Evolutionary conservation across 35 echinoderm and acorn worm genomes (phyloP), one percentile per base, ranked within the genome.

Genomic region (Heliocidaris erythrogramma): DNA sequence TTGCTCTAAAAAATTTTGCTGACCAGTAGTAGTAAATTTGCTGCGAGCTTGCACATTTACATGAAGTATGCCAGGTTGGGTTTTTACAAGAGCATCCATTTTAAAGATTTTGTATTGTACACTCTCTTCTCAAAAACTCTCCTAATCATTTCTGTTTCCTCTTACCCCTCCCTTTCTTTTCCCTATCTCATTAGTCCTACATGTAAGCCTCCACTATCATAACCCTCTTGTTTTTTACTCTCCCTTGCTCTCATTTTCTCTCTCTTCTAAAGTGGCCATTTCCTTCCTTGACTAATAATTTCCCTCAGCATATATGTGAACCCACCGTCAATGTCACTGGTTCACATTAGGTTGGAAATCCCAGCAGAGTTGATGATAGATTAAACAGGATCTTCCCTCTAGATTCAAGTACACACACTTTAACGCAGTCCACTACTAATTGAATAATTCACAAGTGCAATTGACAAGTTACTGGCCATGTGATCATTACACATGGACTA

Each of bases 361-460:
- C 87, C 87, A 89, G 13, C 16, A 18, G 87, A 89, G 87, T 89
- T 89, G 87, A 18, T 89, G 87, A 89, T 89, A 89, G 87, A 89
- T 89, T 89, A 89, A 89, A 89, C 87, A 89, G 87, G 87, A 89
- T 89, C 31, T 89, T 32, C 87, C 31, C 87, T 42, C 14, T 4
- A 84, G 14, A 18, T 84, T 84, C 69, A 84, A 84, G 12, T 35
- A 89, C 47, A 48, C 86, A 88, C 87, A 32, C 87, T 78, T n/a
- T 69, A 69, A 69, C 13, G 47, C 31, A 48, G 87, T 24, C 86
- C 31, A 47, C 14, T 48, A 32, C 87, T 89, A 47, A 89, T 89
- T 89, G 87, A 89, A 89, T 89, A 89, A 89, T 89, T 89, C 31
- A 18, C 87, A 89, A 89, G 87, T 89, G 87, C 32, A 89, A 89